Conservation (phyloP, 2,797 vertebrate genomes). For the Gymnothorax javanicus region DNA sequence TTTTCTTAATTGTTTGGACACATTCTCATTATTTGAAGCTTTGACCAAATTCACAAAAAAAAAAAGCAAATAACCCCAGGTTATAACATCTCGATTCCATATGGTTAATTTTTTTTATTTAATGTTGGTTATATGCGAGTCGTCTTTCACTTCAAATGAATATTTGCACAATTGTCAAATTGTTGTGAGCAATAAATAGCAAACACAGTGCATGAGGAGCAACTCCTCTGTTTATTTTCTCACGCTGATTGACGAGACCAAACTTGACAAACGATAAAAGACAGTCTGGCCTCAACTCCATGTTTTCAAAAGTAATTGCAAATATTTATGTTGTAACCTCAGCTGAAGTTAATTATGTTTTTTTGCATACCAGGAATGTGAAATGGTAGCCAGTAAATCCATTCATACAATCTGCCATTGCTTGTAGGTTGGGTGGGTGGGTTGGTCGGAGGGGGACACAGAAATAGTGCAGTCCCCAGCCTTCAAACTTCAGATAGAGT, state of each 20-base stretch:
- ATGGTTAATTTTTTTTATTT: too few relatives aligned
- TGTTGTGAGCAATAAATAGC: background rate
- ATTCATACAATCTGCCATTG: slow-evolving; percentile 74
- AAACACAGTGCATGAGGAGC: background rate
- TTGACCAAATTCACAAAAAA: too few relatives aligned
- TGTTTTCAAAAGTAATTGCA: slow-evolving; percentile 76
- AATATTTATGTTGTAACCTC: slow-evolving; percentile 81
- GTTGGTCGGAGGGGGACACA: slow-evolving; percentile 33
- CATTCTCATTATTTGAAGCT: too few relatives aligned
- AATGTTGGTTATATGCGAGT: too few relatives aligned
- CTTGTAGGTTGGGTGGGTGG: slow-evolving; percentile 38
- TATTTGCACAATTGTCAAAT: too few relatives aligned
- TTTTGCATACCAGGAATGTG: slow-evolving; percentile 78
- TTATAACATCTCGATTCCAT: too few relatives aligned
- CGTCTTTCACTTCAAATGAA: too few relatives aligned
- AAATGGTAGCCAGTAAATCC: slow-evolving; percentile 71
- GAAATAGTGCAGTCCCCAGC: slow-evolving; percentile 57
- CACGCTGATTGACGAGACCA: slow-evolving; percentile 72
- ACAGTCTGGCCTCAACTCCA: slow-evolving; percentile 66
- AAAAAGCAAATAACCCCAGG: too few relatives aligned
- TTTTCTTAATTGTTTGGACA: too few relatives aligned
- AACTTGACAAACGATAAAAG: slow-evolving; percentile 58
- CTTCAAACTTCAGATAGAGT: slow-evolving; percentile 38
- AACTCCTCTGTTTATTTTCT: slow-evolving; percentile 49
- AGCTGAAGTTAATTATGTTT: slow-evolving; percentile 77